Conservation (phyloP, 2,888 invertebrate genomes). For the Physocephala rufipes region DNA sequence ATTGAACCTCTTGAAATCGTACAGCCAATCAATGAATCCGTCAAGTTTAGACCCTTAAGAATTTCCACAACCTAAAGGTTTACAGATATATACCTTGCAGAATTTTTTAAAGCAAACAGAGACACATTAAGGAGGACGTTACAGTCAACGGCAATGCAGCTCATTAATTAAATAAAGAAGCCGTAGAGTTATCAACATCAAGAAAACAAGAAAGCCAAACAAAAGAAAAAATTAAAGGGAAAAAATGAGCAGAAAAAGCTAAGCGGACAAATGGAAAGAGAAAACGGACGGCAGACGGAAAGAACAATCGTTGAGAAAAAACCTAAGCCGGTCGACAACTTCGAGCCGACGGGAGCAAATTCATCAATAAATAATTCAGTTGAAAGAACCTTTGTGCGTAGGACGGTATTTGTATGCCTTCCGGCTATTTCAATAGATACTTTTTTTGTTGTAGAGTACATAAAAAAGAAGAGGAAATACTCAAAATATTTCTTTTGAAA, state of each 20-base stretch:
- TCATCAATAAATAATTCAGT: neutral
- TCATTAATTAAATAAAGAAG: conserved; percentile 35
- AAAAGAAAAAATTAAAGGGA: conserved; percentile 24
- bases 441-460: too few species aligned
- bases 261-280: neutral
- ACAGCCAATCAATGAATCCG: too few species aligned
- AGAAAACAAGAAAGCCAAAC: neutral
- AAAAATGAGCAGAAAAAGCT: conserved; percentile 14
- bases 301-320: conserved; percentile 8
- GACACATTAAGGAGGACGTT: neutral
- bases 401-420: too few species aligned
- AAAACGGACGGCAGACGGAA: neutral
- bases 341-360: neutral
- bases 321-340: neutral
- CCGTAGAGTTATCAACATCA: conserved; percentile 17
- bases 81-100: too few species aligned
- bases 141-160: conserved; percentile 6
- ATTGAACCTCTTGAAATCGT: too few species aligned
- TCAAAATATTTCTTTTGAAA: too few species aligned
- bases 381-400: too few species aligned
- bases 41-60: too few species aligned
- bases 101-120: too few species aligned
- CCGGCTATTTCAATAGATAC: too few species aligned
- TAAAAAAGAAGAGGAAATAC: too few species aligned
- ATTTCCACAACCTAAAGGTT: too few species aligned